Percentiles rank a stretch among this genome's conserved stretches.
Conservation (phyloP, 2,797 vertebrate species). For the Taenioides sp. region DNA sequence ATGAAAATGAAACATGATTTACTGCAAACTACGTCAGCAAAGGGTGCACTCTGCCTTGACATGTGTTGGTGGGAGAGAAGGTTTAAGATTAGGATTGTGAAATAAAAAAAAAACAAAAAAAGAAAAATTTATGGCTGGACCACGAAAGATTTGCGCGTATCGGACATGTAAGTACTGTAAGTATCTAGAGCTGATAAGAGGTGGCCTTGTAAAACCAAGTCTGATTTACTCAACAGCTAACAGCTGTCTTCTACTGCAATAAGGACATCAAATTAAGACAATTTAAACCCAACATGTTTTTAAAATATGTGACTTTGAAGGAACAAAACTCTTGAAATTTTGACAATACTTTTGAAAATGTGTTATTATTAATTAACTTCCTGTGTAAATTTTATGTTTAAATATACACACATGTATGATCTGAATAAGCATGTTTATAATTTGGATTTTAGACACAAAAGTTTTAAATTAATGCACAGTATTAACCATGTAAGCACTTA, state of each 20-base stretch:
- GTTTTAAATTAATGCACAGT: too few species aligned
- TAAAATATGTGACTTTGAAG: conserved; percentile 5
- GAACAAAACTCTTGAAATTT: too few species aligned
- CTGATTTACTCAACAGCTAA: conserved; percentile 31
- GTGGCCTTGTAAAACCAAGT: conserved; percentile 47
- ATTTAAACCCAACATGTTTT: conserved; percentile 17
- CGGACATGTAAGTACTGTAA: conserved; percentile 30
- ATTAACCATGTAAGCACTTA: too few species aligned
- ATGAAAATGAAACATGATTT: conserved; percentile 32
- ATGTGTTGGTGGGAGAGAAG: background rate
- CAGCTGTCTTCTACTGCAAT: conserved; percentile 14
- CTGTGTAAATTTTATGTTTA: too few species aligned
- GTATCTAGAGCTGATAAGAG: conserved; percentile 49
- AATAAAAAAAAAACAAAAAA: background rate
- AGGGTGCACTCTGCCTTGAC: conserved; percentile 32
- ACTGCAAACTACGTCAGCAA: conserved; percentile 33
- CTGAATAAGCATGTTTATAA: too few species aligned
- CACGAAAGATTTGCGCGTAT: conserved; percentile 6
- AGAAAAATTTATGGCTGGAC: background rate
- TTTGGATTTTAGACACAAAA: too few species aligned
- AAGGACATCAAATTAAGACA: conserved; percentile 10
- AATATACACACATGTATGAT: too few species aligned
- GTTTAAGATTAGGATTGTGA: background rate
- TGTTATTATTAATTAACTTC: too few species aligned
- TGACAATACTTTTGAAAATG: too few species aligned